phyloP scores from a whole-genome alignment of 2,797 vertebrate genomes.

The Margarornis squamiger region DNA sequence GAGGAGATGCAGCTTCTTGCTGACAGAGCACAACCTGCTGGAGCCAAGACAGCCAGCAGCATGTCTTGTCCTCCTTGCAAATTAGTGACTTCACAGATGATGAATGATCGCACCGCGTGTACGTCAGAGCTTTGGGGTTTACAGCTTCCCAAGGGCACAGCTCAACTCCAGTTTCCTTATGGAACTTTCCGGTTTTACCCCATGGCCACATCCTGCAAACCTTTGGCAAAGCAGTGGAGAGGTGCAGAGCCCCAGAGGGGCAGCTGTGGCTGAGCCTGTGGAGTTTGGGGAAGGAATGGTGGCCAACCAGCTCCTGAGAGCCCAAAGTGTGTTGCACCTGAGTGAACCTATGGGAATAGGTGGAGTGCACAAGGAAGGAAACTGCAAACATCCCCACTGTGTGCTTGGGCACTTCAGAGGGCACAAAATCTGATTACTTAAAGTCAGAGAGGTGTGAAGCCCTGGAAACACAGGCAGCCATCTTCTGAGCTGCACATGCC shows the following conservation, averaged over 20 bases:
- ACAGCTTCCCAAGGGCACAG: background rate
- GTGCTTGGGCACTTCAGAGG: background rate
- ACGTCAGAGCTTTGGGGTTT: background rate
- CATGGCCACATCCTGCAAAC: background rate
- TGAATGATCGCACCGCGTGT: rapidly evolving
- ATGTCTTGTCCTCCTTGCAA: background rate
- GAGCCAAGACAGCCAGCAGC: background rate
- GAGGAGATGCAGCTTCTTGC: background rate
- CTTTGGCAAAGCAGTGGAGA: background rate
- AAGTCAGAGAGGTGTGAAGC: background rate
- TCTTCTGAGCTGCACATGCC: background rate
- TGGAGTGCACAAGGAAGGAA: rapidly evolving
- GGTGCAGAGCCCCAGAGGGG: background rate
- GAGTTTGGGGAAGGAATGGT: no score
- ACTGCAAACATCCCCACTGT: background rate
- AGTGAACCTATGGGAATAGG: background rate
- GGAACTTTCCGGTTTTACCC: background rate
- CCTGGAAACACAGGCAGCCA: background rate
- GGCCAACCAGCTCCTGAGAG: background rate
- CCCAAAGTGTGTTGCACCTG: background rate
- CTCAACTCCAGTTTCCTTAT: background rate
- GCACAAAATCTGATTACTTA: background rate
- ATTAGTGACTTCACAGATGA: background rate
- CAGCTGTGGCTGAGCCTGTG: background rate
- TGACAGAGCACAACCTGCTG: background rate